phyloP scores from a whole-genome alignment of 1,140 invertebrate genomes.

The Drosophila azteca region DNA sequence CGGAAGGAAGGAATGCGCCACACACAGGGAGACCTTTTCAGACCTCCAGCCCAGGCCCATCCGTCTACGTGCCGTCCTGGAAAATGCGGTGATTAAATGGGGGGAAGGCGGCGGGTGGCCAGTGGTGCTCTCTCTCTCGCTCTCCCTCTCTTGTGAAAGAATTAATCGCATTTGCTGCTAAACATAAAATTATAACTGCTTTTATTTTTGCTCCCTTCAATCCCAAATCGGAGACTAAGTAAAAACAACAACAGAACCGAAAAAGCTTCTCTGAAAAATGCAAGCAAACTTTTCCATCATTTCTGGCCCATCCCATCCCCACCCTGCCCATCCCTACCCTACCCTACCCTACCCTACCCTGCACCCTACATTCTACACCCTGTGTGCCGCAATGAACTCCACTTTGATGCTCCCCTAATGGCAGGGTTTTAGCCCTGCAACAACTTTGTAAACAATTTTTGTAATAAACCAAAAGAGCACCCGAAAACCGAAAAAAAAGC shows the following conservation, averaged over 20 bases:
- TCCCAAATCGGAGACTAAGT: slow-evolving; percentile 5
- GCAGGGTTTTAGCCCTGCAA: slow-evolving; percentile 2
- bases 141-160: not conserved
- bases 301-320: too few species aligned
- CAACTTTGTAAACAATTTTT: slow-evolving; percentile 42
- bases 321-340: too few species aligned
- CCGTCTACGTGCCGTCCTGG: too few species aligned
- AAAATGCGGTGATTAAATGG: too few species aligned
- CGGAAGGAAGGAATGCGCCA: too few species aligned
- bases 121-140: not conserved
- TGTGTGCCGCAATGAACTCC: too few species aligned
- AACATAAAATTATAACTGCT: slow-evolving; percentile 22
- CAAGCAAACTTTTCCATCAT: slow-evolving; percentile 13
- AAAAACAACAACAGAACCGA: slow-evolving; percentile 35
- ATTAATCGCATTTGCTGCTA: slow-evolving; percentile 31
- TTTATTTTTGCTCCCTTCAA: not conserved
- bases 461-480: slow-evolving; percentile 38
- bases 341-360: too few species aligned
- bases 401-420: too few species aligned
- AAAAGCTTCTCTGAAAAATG: not conserved
- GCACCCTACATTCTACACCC: too few species aligned
- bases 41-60: too few species aligned
- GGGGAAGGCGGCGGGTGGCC: too few species aligned
- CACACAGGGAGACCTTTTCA: too few species aligned
- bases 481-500: not conserved